phyloP scores from a whole-genome alignment of 37 sponge, comb jelly and placozoan genomes.

The Spongilla lacustris region DNA sequence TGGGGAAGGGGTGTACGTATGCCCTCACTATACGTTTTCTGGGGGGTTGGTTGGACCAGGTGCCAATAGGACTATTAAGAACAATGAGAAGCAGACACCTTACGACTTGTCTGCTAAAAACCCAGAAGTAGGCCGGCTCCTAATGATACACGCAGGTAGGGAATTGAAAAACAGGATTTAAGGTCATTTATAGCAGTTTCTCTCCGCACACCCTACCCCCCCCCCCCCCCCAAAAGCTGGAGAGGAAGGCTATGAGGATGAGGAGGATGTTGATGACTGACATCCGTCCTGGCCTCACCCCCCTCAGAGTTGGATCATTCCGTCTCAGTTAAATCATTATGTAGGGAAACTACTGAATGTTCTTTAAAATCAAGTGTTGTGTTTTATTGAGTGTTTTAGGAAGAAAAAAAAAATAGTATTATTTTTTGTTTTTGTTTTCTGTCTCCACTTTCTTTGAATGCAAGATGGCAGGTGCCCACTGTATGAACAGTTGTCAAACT shows the following conservation, averaged over 20 bases:
- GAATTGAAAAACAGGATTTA: not conserved
- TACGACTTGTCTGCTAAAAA: slow-evolving; percentile 73
- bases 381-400: not conserved
- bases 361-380: not conserved
- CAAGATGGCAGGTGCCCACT: not conserved
- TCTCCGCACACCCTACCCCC: not conserved
- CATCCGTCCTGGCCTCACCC: not conserved
- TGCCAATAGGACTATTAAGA: slow-evolving; percentile 65
- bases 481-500: not conserved
- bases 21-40: too few species aligned
- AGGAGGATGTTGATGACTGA: not conserved
- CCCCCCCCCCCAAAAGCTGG: not conserved
- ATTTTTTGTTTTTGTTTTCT: not conserved
- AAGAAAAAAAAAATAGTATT: not conserved
- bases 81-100: slow-evolving; percentile 89
- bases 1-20: not conserved
- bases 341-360: not conserved
- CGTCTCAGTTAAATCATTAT: not conserved
- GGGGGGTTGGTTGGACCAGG: slow-evolving; percentile 25
- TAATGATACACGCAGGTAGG: slow-evolving; percentile 59
- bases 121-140: slow-evolving; percentile 76
- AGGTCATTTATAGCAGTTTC: not conserved
- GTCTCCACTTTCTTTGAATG: not conserved
- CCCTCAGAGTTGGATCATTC: not conserved
- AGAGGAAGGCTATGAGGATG: slow-evolving; percentile 22